Percentiles rank a stretch among this genome's conserved stretches.
Evolutionary conservation across 2,113 vertebrate genomes (phyloP).

Genomic region (Pluvialis apricaria): DNA sequence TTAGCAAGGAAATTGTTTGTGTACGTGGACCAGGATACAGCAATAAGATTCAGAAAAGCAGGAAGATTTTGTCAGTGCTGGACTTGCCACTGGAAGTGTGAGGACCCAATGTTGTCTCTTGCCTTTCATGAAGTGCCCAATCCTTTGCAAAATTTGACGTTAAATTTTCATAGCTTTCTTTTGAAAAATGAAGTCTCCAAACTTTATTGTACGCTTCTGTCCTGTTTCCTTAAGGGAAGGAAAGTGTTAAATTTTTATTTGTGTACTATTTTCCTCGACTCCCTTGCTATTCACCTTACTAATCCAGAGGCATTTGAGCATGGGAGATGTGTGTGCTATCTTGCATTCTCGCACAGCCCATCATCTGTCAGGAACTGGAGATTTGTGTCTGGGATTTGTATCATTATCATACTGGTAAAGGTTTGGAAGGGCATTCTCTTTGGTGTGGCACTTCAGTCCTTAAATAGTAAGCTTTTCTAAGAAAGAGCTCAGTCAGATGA

Average conservation of each 20-base stretch:
- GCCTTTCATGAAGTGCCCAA: background rate
- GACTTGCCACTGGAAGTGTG: too few species aligned
- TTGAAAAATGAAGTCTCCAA: constrained; percentile 28
- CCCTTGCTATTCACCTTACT: constrained; percentile 70
- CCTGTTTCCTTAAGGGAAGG: constrained; percentile 20
- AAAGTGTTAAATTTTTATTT: constrained; percentile 68
- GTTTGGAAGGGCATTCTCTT: constrained; percentile 66
- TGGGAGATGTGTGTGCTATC: constrained; percentile 65
- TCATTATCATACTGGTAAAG: constrained; percentile 61
- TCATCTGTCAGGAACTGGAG: constrained; percentile 69
- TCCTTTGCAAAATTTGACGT: background rate
- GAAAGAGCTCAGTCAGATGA: constrained; percentile 33
- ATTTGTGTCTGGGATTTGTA: constrained; percentile 69
- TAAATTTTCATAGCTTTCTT: constrained; percentile 6
- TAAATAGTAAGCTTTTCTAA: constrained; percentile 51
- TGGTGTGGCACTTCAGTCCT: constrained; percentile 48
- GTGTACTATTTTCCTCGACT: constrained; percentile 61
- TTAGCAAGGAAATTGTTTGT: background rate
- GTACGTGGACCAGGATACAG: background rate
- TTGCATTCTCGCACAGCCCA: constrained; percentile 46
- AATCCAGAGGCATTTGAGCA: constrained; percentile 64
- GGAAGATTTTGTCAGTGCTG: background rate
- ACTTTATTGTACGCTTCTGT: constrained; percentile 25
- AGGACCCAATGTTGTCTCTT: too few species aligned
- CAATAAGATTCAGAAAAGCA: background rate